Evolutionary conservation across 2,113 vertebrate genomes (phyloP).

Genomic region (human): GRCh38 chr16:67518501-67519000

Average conservation of each 20-base stretch:
- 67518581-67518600: background rate
- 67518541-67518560: background rate
- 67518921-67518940: background rate
- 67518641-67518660: background rate
- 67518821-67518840: background rate
- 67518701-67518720: background rate
- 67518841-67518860: background rate
- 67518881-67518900: background rate
- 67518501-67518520: background rate
- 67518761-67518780: background rate
- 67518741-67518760: background rate
- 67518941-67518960: background rate
- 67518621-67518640: background rate
- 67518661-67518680: background rate
- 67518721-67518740: background rate
- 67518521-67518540: background rate
- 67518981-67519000: background rate
- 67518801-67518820: background rate
- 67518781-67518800: background rate
- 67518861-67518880: background rate
- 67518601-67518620: slow-evolving; percentile 65
- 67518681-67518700: background rate
- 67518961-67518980: background rate
- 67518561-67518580: slow-evolving; percentile 34
- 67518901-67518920: background rate